Evolutionary conservation across 2,888 invertebrate species (phyloP), one percentile per base, ranked within the genome.

Genomic region (Drosophila neonasuta): DNA sequence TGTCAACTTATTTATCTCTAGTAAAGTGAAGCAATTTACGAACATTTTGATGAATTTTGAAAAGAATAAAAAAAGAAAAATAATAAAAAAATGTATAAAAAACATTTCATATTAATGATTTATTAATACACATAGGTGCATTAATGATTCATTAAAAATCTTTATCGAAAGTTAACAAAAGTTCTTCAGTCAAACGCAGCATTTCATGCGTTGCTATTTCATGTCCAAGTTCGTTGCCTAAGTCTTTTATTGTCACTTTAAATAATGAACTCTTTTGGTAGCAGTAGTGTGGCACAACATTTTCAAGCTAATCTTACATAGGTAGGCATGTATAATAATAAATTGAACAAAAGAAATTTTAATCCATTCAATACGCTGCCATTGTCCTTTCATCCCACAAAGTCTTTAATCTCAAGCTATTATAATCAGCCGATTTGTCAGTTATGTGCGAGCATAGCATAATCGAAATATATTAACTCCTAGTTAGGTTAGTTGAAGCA

Each of bases 351-450:
- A 36, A n/a, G n/a, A 36, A 32, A 10, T 11, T 24, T 24, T 34
- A 34, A 36, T 4, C n/a, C 36, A 36, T 36, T 36, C 36, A n/a
- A n/a, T 6, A n/a, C n/a, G 36, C n/a, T 36, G n/a, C 36, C n/a
- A 11, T 39, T 51, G 6, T 29, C 10, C 46, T 30, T 30, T 13
- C 10, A 30, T 15, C 24, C 29, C 39, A 39, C n/a, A 11, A 68
- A 77, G 71, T 80, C 77, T 73, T 72, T 86, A 69, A 85, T 84
- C 76, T 81, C 72, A 84, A 67, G 32, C 13, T 20, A 7, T 44
- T 8, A 44, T 54, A 30, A 13, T 44, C 42, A 42, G 42, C 9
- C 8, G 32, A 55, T 44, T 54, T 54, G 30, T 15, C 45, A 42
- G 44, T 8, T 52, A 29, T 45, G 32, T n/a, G n/a, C n/a, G 9